These are phyloP conservation scores for Hormiphora californensis DNA, from an alignment of 37 sponge, comb jelly and placozoan genomes.

Conservation along the genomic window DNA sequence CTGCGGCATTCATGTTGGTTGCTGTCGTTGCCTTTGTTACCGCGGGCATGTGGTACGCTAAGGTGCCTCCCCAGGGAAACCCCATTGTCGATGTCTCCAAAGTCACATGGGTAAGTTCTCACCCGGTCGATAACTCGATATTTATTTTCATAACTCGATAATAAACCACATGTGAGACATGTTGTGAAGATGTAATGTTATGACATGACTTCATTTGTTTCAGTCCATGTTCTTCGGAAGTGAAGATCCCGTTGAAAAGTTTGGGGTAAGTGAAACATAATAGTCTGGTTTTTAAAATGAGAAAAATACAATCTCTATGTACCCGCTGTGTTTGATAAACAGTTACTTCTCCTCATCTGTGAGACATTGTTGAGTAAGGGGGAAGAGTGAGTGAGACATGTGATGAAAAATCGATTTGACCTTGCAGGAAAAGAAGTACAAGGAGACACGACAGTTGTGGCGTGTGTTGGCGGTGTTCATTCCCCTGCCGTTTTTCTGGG, in stretches of 20 bases:
- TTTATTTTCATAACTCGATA: no score
- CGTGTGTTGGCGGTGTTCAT: constrained; percentile 69
- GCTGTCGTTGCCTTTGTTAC: constrained; percentile 58
- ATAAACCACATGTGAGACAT: no score
- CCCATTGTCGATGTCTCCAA: constrained; percentile 24
- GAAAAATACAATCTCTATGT: no score
- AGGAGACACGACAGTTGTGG: neutral
- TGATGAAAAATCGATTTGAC: neutral
- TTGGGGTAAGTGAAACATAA: neutral
- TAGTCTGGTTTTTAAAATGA: no score
- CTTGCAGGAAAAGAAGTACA: neutral
- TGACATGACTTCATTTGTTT: no score
- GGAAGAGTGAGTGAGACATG: no score
- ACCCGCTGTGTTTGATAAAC: no score
- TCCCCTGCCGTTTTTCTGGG: constrained; percentile 93
- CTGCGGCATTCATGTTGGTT: constrained; percentile 83
- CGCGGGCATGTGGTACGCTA: constrained; percentile 55
- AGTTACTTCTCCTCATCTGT: no score
- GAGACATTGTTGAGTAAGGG: no score
- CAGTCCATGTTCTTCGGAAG: neutral
- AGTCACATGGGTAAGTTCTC: constrained; percentile 55
- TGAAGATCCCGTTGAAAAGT: neutral
- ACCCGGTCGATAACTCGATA: no score
- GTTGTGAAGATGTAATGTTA: no score
- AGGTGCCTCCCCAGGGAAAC: constrained; percentile 35